Evolutionary conservation across 2,888 invertebrate genomes (phyloP).

Genomic region (Agrotis segetum): DNA sequence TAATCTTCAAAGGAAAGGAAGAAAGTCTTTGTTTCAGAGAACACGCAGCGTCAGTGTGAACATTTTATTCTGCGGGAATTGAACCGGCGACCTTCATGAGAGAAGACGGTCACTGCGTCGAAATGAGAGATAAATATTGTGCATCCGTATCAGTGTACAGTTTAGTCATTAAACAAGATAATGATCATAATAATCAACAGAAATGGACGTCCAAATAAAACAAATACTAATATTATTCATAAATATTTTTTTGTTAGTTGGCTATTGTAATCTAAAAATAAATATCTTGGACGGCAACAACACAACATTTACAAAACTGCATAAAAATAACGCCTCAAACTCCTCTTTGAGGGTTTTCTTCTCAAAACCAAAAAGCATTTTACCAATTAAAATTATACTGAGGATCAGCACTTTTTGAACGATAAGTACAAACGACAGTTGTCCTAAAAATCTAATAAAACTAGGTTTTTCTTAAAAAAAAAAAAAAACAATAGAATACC

Average conservation of each 20-base stretch:
- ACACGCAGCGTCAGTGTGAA: slow-evolving; percentile 40
- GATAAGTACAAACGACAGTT: too few species aligned
- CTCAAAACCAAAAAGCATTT: too few species aligned
- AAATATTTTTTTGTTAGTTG: too few species aligned
- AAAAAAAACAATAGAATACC: not conserved
- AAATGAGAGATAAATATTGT: slow-evolving; percentile 47
- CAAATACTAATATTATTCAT: not conserved
- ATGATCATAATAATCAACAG: slow-evolving; percentile 14
- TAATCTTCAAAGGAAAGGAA: not conserved
- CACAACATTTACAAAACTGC: not conserved
- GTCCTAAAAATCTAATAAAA: not conserved
- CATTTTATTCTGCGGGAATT: slow-evolving; percentile 46
- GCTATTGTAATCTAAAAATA: not conserved
- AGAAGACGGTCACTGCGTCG: slow-evolving; percentile 46
- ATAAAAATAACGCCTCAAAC: not conserved
- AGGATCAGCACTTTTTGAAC: too few species aligned
- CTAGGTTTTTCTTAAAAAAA: not conserved
- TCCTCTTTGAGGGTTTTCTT: not conserved
- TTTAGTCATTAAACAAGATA: slow-evolving; percentile 36
- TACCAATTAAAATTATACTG: too few species aligned
- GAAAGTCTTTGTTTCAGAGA: slow-evolving; percentile 42
- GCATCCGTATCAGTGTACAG: slow-evolving; percentile 27
- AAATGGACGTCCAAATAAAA: not conserved
- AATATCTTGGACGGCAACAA: not conserved
- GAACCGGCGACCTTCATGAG: slow-evolving; percentile 55